Evolutionary conservation across 2,888 invertebrate species (phyloP).

Genomic region (Thyatira batis): DNA sequence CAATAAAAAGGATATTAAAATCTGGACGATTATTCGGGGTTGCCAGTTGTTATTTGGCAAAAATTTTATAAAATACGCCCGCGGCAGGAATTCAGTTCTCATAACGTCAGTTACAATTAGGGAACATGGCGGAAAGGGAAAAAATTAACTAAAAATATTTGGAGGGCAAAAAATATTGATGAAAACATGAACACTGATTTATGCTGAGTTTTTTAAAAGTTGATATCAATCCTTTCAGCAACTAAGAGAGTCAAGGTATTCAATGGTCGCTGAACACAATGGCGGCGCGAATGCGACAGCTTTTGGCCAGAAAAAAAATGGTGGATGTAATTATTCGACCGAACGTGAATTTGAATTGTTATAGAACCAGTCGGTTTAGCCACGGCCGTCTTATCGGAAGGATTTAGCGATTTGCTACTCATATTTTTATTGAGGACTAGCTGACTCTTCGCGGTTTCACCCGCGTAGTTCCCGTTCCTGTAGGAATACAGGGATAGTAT

Average conservation of each 20-base stretch:
- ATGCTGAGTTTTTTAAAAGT: background rate
- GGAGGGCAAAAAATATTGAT: background rate
- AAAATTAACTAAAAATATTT: background rate
- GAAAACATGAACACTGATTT: background rate
- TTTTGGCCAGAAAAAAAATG: slow-evolving; percentile 49
- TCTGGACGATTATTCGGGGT: slow-evolving; percentile 53
- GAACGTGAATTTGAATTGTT: slow-evolving; percentile 39
- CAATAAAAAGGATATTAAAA: slow-evolving; percentile 62
- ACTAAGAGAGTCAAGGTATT: slow-evolving; percentile 15
- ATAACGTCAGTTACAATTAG: background rate
- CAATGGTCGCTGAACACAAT: slow-evolving; percentile 48
- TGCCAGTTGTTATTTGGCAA: slow-evolving; percentile 56
- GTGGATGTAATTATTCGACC: slow-evolving; percentile 61
- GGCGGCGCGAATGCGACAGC: slow-evolving; percentile 52
- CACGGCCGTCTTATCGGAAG: slow-evolving; percentile 29
- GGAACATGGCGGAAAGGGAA: background rate
- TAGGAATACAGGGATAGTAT: no score
- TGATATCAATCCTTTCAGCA: background rate
- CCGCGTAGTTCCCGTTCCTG: no score
- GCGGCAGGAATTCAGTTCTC: slow-evolving; percentile 23
- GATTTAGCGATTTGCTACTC: slow-evolving; percentile 37
- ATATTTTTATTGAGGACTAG: slow-evolving; percentile 17
- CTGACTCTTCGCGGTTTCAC: no score
- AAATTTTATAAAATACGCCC: slow-evolving; percentile 46
- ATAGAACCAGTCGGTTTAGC: slow-evolving; percentile 12